phyloP scores from a whole-genome alignment of 2,113 vertebrate species.

The Oncorhynchus kisutch region DNA sequence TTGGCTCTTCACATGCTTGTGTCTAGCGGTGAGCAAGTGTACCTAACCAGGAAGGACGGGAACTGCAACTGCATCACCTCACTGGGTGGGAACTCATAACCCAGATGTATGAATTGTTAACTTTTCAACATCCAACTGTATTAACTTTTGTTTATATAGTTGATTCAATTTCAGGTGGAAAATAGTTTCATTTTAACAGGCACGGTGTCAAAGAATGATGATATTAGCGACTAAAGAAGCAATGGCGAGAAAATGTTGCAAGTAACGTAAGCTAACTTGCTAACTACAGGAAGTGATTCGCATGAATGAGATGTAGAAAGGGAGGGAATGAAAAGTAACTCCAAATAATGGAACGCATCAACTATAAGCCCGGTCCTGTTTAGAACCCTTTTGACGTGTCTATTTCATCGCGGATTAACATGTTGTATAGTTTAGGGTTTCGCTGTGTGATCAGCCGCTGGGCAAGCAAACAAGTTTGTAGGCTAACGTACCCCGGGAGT shows the following conservation, averaged over 20 bases:
- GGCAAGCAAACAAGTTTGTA: conserved; percentile 17
- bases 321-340: not conserved
- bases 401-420: not conserved
- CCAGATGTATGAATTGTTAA: conserved; percentile 22
- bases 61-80: conserved; percentile 37
- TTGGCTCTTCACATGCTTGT: not conserved
- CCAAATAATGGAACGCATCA: no score
- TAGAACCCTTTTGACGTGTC: not conserved
- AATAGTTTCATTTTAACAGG: conserved; percentile 1
- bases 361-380: not conserved
- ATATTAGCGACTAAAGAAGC: not conserved
- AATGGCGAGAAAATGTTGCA: not conserved
- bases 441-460: conserved; percentile 56
- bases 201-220: no score
- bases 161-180: not conserved
- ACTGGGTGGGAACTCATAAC: conserved; percentile 26
- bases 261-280: conserved; percentile 20
- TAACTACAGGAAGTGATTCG: conserved; percentile 70
- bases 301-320: conserved; percentile 57
- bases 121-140: not conserved
- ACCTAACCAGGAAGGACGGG: conserved; percentile 55
- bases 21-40: conserved; percentile 41
- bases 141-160: not conserved
- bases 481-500: not conserved
- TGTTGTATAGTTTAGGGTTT: not conserved